Base-by-base conservation (phyloP, 2,888 invertebrate species). In the Cartodere bifasciata region DNA sequence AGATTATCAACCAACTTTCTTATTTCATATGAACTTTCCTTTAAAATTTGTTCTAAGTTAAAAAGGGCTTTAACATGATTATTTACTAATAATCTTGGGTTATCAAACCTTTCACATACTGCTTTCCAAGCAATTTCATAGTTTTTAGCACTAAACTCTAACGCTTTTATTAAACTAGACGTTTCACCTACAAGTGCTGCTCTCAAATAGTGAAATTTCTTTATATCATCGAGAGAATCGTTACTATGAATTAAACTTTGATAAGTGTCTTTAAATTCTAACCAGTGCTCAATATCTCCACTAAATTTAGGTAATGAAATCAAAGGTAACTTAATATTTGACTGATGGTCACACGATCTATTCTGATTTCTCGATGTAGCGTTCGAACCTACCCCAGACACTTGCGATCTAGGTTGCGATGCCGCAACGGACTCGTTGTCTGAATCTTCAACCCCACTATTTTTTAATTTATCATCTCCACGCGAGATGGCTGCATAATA, bases 131-230 rank as follows among this genome's bases (percentile, higher is more conserved):
- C 23, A 9, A 23, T 14, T 23, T 23, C 23, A n/a, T 23, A 23
- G 13, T 23, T 23, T 5, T 11, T 23, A 11, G 23, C 12, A 10
- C 10, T 22, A 12, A 11, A 22, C 10, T 10, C 22, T 11, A 22
- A 4, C 12, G 10, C 12, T 22, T 13, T 7, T 23, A 23, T 23
- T 23, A 14, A 9, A 11, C 12, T 14, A 3, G 23, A 6, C 13
- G 23, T 14, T 14, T 13, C 13, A 13, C 23, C 23, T 7, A 13
- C 11, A 7, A 23, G 13, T 23, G 23, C 23, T 7, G n/a, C 16
- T 27, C 16, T 27, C 10, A 27, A 27, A 15, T 27, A 27, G 10
- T 27, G 27, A 10, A 27, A 27, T 15, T 10, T 27, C 10, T 27
- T 14, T n/a, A 9, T 15, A 15, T 27, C 15, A 16, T 27, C 27